These are phyloP conservation scores for Ambastaia sidthimunki DNA, from an alignment of 2,797 vertebrate genomes.

Conservation along the genomic window DNA sequence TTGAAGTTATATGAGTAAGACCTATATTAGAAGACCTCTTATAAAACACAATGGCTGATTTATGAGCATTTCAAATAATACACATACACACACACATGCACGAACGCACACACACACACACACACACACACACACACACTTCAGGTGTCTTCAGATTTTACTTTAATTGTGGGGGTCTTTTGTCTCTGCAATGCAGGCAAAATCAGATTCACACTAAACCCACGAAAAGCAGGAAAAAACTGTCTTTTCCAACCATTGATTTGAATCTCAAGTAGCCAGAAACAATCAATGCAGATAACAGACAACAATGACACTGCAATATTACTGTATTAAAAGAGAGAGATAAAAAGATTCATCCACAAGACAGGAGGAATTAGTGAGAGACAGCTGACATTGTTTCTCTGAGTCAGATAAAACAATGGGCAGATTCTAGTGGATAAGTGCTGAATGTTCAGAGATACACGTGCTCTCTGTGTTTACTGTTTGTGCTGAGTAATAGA, in stretches of 20 bases:
- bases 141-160: background rate
- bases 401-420: conserved; percentile 37
- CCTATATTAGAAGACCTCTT: no score
- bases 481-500: conserved; percentile 9
- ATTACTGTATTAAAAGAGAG: background rate
- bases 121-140: background rate
- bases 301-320: conserved; percentile 30
- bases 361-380: background rate
- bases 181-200: background rate
- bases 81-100: no score
- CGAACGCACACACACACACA: no score
- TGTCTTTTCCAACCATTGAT: conserved; percentile 29
- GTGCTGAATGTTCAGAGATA: background rate
- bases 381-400: conserved; percentile 14
- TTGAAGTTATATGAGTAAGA: no score
- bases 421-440: conserved; percentile 14
- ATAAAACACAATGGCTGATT: no score
- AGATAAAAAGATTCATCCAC: background rate
- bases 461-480: conserved; percentile 7
- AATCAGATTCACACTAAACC: background rate
- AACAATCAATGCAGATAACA: conserved; percentile 17
- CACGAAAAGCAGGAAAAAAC: conserved; percentile 13
- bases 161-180: no score
- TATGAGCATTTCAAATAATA: no score
- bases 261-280: conserved; percentile 25